Evolutionary conservation across 2,888 invertebrate genomes (phyloP), one percentile per base, ranked within the genome.

Genomic region (Empis livida): DNA sequence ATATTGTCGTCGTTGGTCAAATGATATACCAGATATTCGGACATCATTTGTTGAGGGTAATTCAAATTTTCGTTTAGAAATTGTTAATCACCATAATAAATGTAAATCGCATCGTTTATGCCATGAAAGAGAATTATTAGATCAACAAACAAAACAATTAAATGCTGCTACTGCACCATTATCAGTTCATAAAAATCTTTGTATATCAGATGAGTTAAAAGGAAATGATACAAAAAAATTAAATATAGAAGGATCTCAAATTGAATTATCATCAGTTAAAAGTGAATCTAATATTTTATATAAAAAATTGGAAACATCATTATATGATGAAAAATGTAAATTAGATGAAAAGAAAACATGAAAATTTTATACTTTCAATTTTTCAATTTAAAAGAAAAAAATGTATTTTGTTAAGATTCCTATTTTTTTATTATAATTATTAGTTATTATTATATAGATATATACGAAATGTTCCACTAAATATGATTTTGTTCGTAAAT

Each of bases 11-110:
- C 81, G 80, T 57, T 84, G 84, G 83, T 80, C 82, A 45, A 74
- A 75, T 43, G 76, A 77, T 17, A 71, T 82, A 54, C 78, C 82
- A 13, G 80, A 82, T 51, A 81, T 81, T 57, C 75, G 83, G 49
- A 84, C 84, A n/a, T 83, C 83, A 1, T 85, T 85, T 57, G 81
- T 83, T n/a, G 80, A 80, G 58, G 84, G 84, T 48, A 85, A 82
- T 59, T 76, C 80, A 42, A 84, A 84, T 65, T 84, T 84, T 67
- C 74, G 84, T 45, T 71, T 84, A 51, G 84, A 84, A 70, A 84
- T 84, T 57, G 78, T 85, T 42, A 84, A 84, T 63, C 84, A 84
- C 65, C 84, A 84, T 61, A 80, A 84, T 63, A 84, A 81, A 62
- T 83, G 82, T 63, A 85, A 84, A 65, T 83, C 83, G 31, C 84